A percentile compares a stretch with the other conserved stretches of the same genome.
These are phyloP conservation scores for Kryphioiulus occultus DNA, from an alignment of 2,888 invertebrate species.

Conservation along the genomic window DNA sequence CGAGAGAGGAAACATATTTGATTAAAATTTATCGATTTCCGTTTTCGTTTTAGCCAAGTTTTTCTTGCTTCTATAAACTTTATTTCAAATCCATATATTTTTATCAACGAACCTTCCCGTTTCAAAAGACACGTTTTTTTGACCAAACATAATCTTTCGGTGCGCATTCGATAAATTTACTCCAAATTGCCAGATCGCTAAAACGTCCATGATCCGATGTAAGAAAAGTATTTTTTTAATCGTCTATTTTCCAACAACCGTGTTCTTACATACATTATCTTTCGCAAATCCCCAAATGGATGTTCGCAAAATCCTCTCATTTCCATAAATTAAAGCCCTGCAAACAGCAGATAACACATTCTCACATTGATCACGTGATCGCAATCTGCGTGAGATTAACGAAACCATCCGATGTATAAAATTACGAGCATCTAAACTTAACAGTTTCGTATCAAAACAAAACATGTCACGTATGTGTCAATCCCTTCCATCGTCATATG, in stretches of 20 bases:
- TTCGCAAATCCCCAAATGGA: constrained; percentile 10
- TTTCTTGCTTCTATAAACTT: constrained; percentile 35
- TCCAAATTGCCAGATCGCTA: not conserved
- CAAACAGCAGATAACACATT: not conserved
- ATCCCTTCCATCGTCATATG: no score
- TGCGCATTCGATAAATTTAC: not conserved
- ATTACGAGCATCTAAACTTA: not conserved
- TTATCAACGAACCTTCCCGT: constrained; percentile 7
- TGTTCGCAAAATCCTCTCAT: constrained; percentile 6
- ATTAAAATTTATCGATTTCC: constrained; percentile 30
- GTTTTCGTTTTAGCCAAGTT: constrained; percentile 25
- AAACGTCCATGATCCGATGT: not conserved
- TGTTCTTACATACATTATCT: not conserved
- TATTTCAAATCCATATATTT: constrained; percentile 33
- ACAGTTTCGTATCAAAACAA: no score
- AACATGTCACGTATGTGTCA: no score
- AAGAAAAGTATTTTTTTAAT: not conserved
- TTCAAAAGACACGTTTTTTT: constrained; percentile 20
- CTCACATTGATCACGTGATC: not conserved
- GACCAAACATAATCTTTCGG: not conserved
- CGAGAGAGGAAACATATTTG: constrained; percentile 32
- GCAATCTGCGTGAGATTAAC: not conserved
- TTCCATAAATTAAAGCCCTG: constrained; percentile 24
- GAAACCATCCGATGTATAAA: not conserved
- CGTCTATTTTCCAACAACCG: constrained; percentile 12